These are phyloP conservation scores for Sorex fumeus DNA, from an alignment of 2,113 vertebrate genomes.

Conservation along the genomic window DNA sequence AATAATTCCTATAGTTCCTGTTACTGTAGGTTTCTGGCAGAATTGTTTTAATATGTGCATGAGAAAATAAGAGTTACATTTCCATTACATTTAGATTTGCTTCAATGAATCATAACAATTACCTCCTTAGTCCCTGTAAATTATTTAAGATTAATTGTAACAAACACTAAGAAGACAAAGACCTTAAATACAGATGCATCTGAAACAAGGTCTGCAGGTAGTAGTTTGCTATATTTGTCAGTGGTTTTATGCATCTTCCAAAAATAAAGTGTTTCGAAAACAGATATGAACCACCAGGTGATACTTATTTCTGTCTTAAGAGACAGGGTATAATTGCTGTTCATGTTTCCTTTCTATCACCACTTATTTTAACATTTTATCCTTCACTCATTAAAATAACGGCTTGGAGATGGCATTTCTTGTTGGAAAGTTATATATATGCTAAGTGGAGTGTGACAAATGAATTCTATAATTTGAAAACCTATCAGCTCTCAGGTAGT, in stretches of 20 bases:
- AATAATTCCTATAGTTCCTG: not conserved
- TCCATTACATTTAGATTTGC: not conserved
- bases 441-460: conserved; percentile 85
- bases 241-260: not conserved
- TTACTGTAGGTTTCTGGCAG: not conserved
- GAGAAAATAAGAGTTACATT: not conserved
- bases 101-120: not conserved
- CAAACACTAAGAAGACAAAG: not conserved
- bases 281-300: conserved; percentile 34
- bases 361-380: conserved; percentile 82
- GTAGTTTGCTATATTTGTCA: not conserved
- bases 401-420: conserved; percentile 75
- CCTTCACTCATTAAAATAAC: conserved; percentile 84
- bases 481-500: conserved; percentile 77
- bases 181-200: not conserved
- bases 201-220: not conserved
- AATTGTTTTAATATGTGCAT: not conserved
- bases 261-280: conserved; percentile 61
- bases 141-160: conserved; percentile 45
- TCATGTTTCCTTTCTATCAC: conserved; percentile 66
- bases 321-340: conserved; percentile 72
- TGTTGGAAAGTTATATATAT: conserved; percentile 79
- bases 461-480: conserved; percentile 86
- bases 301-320: conserved; percentile 54
- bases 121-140: not conserved